Conservation (phyloP, 2,113 vertebrate genomes). For the Leucoraja erinaceus region DNA sequence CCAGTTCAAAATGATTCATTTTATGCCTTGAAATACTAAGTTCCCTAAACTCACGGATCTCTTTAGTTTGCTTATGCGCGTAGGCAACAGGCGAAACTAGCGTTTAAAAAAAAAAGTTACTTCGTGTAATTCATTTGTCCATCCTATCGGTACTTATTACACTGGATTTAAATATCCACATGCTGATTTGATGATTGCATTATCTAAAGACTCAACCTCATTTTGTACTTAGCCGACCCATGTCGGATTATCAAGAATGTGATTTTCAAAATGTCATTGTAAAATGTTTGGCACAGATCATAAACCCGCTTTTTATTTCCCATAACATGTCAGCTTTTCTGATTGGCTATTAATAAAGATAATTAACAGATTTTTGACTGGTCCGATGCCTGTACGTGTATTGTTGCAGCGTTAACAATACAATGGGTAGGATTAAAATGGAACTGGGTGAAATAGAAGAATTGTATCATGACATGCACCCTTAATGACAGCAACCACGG, state of each 20-base stretch:
- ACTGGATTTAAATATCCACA: background rate
- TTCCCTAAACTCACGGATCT: background rate
- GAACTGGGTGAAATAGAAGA: background rate
- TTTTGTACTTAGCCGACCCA: background rate
- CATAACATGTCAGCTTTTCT: conserved; percentile 18
- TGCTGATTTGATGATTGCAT: background rate
- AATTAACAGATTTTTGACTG: conserved; percentile 17
- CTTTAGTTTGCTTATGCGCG: background rate
- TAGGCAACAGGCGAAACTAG: background rate
- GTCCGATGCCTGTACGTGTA: background rate
- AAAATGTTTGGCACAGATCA: conserved; percentile 36
- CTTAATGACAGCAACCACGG: background rate
- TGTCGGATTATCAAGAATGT: conserved; percentile 19
- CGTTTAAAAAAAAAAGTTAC: background rate
- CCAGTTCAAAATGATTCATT: background rate
- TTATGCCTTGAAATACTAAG: background rate
- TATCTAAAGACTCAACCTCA: background rate
- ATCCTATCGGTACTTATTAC: background rate
- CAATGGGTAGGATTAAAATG: conserved; percentile 28
- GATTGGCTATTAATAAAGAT: conserved; percentile 29
- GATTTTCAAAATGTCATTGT: conserved; percentile 22
- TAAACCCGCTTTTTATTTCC: conserved; percentile 21
- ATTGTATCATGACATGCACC: background rate
- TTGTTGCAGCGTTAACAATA: background rate
- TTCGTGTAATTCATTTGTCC: background rate